Evolutionary conservation across 2,888 invertebrate genomes (phyloP), one percentile per base, ranked within the genome.

Genomic region (Drosophila emarginata): DNA sequence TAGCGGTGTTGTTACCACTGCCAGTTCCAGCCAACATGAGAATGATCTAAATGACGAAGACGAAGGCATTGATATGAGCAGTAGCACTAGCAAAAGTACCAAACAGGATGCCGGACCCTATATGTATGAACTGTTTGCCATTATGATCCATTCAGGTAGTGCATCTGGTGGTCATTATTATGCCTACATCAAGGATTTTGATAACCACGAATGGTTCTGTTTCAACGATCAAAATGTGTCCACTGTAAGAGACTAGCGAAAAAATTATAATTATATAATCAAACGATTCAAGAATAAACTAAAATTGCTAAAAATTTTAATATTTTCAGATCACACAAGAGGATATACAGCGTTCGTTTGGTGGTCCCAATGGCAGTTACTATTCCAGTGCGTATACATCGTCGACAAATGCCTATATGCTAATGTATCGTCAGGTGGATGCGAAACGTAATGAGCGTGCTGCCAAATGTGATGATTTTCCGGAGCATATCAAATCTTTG

Each of bases 151-250:
- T 92, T 96, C 96, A 23, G 97, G 97, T 11, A 97, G 96, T 91
- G 97, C 97, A 0, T 95, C 95, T 15, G 97, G 97, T 23, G 97
- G 97, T 1, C 97, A 97, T 92, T 98, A 98, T 91, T 97, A 96
- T 91, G 97, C 97, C 1, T 97, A 97, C 88, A 96, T 97, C 69
- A 97, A 96, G 93, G 96, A 95, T 87, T 95, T 95, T 77, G 93
- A 93, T 69, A 94, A 93, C 61, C 94, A 94, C 68, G 94, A 95
- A 78, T 97, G 97, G 97, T 95, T 95, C 89, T 96, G 96, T 88
- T 97, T 97, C 90, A 97, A 97, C 91, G 97, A 97, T 92, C 96
- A 97, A 86, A 94, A 94, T 77, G 97, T 97, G 28, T 93, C 94
- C 39, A 93, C 93, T 91, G 96, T 96, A 91, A 91, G 93, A 77